phyloP scores from a whole-genome alignment of 2,888 invertebrate genomes.

The Papilio demoleus region DNA sequence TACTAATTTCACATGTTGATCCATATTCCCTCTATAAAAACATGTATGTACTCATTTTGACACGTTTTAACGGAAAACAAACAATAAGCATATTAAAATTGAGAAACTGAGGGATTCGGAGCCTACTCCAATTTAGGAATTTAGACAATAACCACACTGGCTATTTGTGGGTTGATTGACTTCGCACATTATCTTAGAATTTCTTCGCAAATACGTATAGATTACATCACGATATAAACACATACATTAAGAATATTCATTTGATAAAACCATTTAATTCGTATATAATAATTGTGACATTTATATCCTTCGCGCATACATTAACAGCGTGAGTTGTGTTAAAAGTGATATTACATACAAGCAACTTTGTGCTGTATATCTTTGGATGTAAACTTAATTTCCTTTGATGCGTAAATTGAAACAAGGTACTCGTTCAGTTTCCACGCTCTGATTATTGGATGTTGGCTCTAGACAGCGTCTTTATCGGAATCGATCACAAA shows the following conservation, averaged over 20 bases:
- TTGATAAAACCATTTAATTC: constrained; percentile 16
- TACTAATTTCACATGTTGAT: constrained; percentile 7
- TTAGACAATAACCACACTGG: too few species aligned
- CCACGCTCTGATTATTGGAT: constrained; percentile 84
- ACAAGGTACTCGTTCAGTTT: constrained; percentile 77
- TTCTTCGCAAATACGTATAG: too few species aligned
- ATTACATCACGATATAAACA: too few species aligned
- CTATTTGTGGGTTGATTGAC: too few species aligned
- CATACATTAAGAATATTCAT: neutral
- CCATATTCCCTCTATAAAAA: neutral
- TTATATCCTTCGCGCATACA: constrained; percentile 57
- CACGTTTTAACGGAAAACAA: neutral
- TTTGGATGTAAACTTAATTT: constrained; percentile 57
- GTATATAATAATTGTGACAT: constrained; percentile 49
- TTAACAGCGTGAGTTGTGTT: constrained; percentile 52
- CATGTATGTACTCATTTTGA: neutral
- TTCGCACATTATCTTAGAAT: too few species aligned
- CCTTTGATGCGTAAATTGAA: constrained; percentile 57
- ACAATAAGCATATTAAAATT: neutral
- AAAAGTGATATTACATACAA: constrained; percentile 44
- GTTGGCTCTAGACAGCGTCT: constrained; percentile 82
- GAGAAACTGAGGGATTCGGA: too few species aligned
- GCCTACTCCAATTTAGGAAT: too few species aligned
- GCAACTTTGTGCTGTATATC: constrained; percentile 51
- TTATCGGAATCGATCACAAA: constrained; percentile 78